Conservation (phyloP, 2,797 vertebrate species). For the Phoeniculus purpureus region DNA sequence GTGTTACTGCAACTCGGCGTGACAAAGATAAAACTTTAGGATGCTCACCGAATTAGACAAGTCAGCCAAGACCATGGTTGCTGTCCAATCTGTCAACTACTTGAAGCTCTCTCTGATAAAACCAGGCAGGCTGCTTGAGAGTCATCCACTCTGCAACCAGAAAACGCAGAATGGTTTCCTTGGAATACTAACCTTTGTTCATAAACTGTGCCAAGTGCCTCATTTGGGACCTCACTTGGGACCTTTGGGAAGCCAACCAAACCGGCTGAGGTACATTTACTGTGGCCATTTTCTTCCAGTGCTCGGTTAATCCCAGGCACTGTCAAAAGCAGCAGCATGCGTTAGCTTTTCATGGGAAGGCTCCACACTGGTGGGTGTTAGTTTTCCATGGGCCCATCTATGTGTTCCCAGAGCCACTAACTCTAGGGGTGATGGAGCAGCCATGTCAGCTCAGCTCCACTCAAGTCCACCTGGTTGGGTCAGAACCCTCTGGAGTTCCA, state of each 20-base stretch:
- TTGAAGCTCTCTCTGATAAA: background rate
- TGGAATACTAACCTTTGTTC: background rate
- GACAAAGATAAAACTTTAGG: background rate
- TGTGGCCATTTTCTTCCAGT: rapidly evolving
- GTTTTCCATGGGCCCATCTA: rapidly evolving
- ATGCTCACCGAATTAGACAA: background rate
- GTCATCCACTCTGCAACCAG: rapidly evolving
- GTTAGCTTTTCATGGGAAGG: rapidly evolving
- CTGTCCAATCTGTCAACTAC: background rate
- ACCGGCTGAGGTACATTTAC: background rate
- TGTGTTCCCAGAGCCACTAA: rapidly evolving
- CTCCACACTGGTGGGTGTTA: rapidly evolving
- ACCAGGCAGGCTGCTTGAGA: background rate
- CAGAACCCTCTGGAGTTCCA: rapidly evolving
- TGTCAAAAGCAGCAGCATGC: rapidly evolving
- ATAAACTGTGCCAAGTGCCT: rapidly evolving
- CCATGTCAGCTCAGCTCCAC: rapidly evolving
- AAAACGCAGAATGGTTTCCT: background rate
- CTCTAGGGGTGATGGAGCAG: rapidly evolving
- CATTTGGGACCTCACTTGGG: rapidly evolving
- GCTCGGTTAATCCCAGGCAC: rapidly evolving
- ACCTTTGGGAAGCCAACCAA: background rate
- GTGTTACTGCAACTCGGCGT: rapidly evolving
- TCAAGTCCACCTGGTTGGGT: rapidly evolving
- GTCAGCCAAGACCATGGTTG: background rate